Evolutionary conservation across 2,888 invertebrate genomes (phyloP).

Genomic region (Thera obeliscata): DNA sequence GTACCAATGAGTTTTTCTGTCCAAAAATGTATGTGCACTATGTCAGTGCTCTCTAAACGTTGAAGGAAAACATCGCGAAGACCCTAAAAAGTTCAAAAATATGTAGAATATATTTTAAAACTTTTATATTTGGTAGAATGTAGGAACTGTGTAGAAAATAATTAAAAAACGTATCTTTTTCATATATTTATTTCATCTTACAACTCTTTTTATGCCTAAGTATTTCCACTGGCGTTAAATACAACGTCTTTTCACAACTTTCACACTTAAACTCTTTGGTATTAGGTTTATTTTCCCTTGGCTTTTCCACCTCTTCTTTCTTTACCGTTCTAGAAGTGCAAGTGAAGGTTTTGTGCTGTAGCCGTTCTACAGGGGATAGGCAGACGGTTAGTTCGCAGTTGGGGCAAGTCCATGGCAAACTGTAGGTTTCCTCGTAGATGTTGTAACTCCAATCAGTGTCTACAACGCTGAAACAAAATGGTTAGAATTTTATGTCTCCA

Average conservation of each 20-base stretch:
- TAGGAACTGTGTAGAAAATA: not conserved
- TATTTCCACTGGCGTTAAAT: slow-evolving; percentile 92
- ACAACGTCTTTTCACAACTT: slow-evolving; percentile 87
- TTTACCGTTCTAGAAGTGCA: slow-evolving; percentile 65
- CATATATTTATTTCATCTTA: slow-evolving; percentile 61
- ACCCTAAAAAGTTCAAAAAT: no score
- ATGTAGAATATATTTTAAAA: no score
- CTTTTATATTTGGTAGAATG: no score
- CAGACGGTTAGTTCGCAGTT: slow-evolving; percentile 87
- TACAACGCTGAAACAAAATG: slow-evolving; percentile 77
- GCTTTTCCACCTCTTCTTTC: slow-evolving; percentile 56
- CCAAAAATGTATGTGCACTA: no score
- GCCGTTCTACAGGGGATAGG: slow-evolving; percentile 87
- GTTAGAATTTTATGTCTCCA: not conserved
- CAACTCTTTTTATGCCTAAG: slow-evolving; percentile 92
- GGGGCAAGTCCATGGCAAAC: slow-evolving; percentile 89
- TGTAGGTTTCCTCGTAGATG: slow-evolving; percentile 84
- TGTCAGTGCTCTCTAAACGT: no score
- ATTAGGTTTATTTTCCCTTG: slow-evolving; percentile 78
- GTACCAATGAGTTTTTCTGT: no score
- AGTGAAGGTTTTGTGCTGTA: slow-evolving; percentile 88
- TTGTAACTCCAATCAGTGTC: slow-evolving; percentile 88
- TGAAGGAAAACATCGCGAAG: no score
- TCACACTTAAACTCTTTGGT: slow-evolving; percentile 88
- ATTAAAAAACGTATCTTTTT: slow-evolving; percentile 10